Percentiles rank a stretch among this genome's conserved stretches.
Conservation (phyloP, 2,113 vertebrate species). For the Gallinago undulata region DNA sequence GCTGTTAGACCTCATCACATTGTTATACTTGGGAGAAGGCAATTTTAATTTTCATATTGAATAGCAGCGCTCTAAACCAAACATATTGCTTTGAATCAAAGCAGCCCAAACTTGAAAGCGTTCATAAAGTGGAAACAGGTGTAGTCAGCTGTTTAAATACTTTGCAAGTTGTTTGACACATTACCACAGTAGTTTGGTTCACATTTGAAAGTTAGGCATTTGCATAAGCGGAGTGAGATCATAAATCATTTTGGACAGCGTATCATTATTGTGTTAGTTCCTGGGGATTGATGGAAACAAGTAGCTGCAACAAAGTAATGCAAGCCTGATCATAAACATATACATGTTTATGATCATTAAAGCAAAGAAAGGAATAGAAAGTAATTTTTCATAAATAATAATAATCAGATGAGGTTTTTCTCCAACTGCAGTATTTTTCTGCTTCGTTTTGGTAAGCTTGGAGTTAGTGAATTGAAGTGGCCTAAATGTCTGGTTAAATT, state of each 20-base stretch:
- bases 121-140: slow-evolving; percentile 78
- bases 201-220: slow-evolving; percentile 71
- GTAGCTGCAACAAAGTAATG: slow-evolving; percentile 43
- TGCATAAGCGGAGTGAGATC: slow-evolving; percentile 70
- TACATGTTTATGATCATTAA: neutral
- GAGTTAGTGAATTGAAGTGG: neutral
- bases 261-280: slow-evolving; percentile 47
- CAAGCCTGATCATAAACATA: neutral
- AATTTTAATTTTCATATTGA: slow-evolving; percentile 59
- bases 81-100: slow-evolving; percentile 71
- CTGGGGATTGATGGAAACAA: slow-evolving; percentile 53
- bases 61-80: slow-evolving; percentile 53
- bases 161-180: slow-evolving; percentile 71
- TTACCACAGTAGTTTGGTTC: slow-evolving; percentile 73
- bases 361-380: neutral
- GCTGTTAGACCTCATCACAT: neutral
- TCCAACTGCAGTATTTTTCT: neutral
- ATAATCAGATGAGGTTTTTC: neutral
- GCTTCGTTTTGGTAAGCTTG: neutral
- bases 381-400: neutral
- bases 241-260: slow-evolving; percentile 79
- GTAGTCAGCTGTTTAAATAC: slow-evolving; percentile 72
- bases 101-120: slow-evolving; percentile 71
- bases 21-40: slow-evolving; percentile 3
- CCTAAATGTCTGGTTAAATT: neutral